These are phyloP conservation scores for Halocaridina rubra DNA, from an alignment of 2,888 invertebrate species.

Conservation along the genomic window DNA sequence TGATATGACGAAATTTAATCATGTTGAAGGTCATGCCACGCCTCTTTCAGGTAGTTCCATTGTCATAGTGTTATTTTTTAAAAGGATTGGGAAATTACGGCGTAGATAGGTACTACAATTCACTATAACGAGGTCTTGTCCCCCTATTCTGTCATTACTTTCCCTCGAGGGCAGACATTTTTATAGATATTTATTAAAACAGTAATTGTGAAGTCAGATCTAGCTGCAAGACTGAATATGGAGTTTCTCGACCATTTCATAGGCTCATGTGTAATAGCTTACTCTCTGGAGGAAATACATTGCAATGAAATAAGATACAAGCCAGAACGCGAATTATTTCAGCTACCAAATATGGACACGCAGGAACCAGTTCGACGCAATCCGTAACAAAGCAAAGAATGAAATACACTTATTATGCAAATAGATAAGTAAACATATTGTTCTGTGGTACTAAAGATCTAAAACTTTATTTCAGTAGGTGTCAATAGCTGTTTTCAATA, in stretches of 20 bases:
- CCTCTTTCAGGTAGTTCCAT: too few relatives aligned
- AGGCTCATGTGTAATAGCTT: too few relatives aligned
- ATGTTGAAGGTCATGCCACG: too few relatives aligned
- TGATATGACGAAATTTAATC: too few relatives aligned
- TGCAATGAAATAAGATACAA: background rate
- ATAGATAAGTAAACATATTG: background rate
- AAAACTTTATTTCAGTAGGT: background rate
- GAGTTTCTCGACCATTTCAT: too few relatives aligned
- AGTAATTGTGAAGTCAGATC: too few relatives aligned
- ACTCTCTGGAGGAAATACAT: too few relatives aligned
- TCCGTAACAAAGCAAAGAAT: constrained; percentile 44
- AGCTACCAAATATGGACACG: background rate
- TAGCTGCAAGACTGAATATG: too few relatives aligned
- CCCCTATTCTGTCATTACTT: constrained; percentile 48
- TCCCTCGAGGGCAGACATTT: background rate
- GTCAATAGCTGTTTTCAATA: background rate
- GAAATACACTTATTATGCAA: background rate
- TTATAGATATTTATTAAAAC: too few relatives aligned
- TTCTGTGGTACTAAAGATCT: too few relatives aligned
- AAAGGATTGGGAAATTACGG: constrained; percentile 6
- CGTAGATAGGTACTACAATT: constrained; percentile 31
- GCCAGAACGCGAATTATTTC: constrained; percentile 31
- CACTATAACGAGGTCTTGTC: constrained; percentile 26
- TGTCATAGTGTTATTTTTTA: too few relatives aligned
- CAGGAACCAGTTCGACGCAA: constrained; percentile 37